phyloP scores from a whole-genome alignment of 2,113 vertebrate genomes.

The Plectropomus leopardus region DNA sequence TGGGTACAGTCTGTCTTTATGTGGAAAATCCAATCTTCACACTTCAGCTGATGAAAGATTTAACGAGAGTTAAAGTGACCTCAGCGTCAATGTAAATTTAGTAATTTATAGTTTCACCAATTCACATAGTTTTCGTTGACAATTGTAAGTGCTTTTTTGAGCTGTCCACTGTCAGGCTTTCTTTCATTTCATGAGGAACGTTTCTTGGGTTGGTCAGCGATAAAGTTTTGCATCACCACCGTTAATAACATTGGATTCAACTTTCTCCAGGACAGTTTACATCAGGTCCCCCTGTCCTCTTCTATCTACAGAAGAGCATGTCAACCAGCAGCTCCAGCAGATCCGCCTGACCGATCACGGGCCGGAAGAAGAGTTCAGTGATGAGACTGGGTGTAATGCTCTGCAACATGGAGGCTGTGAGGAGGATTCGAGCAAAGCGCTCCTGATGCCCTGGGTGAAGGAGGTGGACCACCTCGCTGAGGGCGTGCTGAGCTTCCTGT shows the following conservation, averaged over 20 bases:
- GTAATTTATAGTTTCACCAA: constrained; percentile 22
- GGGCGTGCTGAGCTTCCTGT: constrained; percentile 89
- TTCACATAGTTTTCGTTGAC: neutral
- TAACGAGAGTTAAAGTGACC: constrained; percentile 54
- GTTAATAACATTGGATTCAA: constrained; percentile 1
- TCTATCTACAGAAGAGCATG: constrained; percentile 87
- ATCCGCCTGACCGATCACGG: constrained; percentile 88
- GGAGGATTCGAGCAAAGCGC: constrained; percentile 88
- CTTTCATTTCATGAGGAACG: neutral
- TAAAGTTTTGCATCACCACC: constrained; percentile 8
- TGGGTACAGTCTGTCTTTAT: neutral
- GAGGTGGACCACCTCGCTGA: constrained; percentile 88
- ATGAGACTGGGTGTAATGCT: constrained; percentile 88
- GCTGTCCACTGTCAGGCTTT: neutral
- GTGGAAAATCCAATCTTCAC: constrained; percentile 35
- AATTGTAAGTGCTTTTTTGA: constrained; percentile 1
- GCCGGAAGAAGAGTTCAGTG: constrained; percentile 92
- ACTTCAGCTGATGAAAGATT: constrained; percentile 32
- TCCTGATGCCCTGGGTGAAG: constrained; percentile 83
- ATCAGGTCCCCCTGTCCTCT: neutral
- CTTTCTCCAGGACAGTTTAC: neutral
- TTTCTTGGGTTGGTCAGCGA: neutral
- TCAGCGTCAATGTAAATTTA: constrained; percentile 41
- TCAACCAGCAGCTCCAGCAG: constrained; percentile 88
- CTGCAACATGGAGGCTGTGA: constrained; percentile 86